Percentiles rank a stretch among this genome's conserved stretches.
These are phyloP conservation scores for Neofelis nebulosa DNA, from an alignment of 2,113 vertebrate genomes.

Conservation along the genomic window DNA sequence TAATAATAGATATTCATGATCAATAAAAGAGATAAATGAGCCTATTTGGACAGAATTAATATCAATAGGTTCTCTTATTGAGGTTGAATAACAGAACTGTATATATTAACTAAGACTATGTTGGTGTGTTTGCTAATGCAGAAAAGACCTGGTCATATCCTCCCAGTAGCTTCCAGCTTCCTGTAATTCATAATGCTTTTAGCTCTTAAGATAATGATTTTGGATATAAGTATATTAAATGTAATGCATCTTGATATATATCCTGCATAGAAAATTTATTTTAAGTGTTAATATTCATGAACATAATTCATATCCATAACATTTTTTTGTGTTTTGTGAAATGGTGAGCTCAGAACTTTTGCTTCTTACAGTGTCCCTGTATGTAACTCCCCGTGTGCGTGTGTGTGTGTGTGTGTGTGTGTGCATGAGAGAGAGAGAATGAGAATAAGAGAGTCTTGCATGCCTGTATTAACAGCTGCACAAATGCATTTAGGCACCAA, in stretches of 20 bases:
- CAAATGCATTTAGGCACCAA: not conserved
- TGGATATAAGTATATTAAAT: not conserved
- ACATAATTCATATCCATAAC: not conserved
- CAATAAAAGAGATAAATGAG: not conserved
- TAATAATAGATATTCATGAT: not conserved
- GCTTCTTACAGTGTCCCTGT: not conserved
- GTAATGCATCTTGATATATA: not conserved
- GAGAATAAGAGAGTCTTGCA: not conserved
- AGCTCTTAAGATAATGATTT: not conserved
- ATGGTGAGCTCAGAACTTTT: not conserved
- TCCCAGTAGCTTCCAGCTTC: not conserved
- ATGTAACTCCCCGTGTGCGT: not conserved
- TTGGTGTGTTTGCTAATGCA: not conserved
- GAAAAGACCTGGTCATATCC: not conserved
- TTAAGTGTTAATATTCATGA: not conserved
- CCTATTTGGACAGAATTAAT: not conserved
- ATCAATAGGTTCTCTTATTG: not conserved
- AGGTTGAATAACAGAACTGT: not conserved
- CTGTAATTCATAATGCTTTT: not conserved
- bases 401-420: not conserved
- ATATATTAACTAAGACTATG: not conserved
- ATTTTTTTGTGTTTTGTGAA: not conserved
- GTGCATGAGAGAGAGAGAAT: too few relatives aligned
- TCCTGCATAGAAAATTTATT: not conserved
- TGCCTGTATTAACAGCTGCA: not conserved